A percentile compares a stretch with the other conserved stretches of the same genome.
These are phyloP conservation scores for Epinephelus fuscoguttatus DNA, from an alignment of 2,113 vertebrate genomes.

Conservation along the genomic window DNA sequence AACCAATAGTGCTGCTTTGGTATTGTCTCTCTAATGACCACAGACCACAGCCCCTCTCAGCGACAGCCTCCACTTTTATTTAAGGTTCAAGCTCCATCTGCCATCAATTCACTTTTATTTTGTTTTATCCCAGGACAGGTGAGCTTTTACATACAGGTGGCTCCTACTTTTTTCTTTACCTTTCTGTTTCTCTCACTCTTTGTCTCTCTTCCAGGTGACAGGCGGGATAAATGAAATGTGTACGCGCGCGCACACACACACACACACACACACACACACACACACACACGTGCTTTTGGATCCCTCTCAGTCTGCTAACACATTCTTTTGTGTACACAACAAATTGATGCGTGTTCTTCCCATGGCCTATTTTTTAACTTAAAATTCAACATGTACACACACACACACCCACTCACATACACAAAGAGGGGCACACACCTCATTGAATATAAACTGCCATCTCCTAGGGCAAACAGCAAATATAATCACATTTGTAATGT, in stretches of 20 bases:
- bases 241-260: neutral
- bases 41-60: neutral
- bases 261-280: conserved; percentile 5
- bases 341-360: conserved; percentile 67
- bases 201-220: conserved; percentile 58
- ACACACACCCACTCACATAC: conserved; percentile 20
- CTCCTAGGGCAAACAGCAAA: conserved; percentile 78
- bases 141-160: conserved; percentile 77
- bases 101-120: conserved; percentile 26
- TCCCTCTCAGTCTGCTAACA: conserved; percentile 31
- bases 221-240: conserved; percentile 11
- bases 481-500: conserved; percentile 82
- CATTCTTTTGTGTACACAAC: conserved; percentile 67
- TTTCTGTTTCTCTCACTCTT: conserved; percentile 22
- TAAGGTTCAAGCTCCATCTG: conserved; percentile 45
- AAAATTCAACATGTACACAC: conserved; percentile 36
- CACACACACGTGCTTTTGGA: conserved; percentile 17
- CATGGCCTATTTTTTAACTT: conserved; percentile 18
- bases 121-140: conserved; percentile 48
- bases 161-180: conserved; percentile 28
- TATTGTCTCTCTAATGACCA: conserved; percentile 8
- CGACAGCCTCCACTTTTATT: conserved; percentile 14
- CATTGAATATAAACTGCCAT: conserved; percentile 79
- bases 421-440: conserved; percentile 33
- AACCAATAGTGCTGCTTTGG: neutral